phyloP scores from a whole-genome alignment of 2,888 invertebrate genomes.

The Epinotia nisella region DNA sequence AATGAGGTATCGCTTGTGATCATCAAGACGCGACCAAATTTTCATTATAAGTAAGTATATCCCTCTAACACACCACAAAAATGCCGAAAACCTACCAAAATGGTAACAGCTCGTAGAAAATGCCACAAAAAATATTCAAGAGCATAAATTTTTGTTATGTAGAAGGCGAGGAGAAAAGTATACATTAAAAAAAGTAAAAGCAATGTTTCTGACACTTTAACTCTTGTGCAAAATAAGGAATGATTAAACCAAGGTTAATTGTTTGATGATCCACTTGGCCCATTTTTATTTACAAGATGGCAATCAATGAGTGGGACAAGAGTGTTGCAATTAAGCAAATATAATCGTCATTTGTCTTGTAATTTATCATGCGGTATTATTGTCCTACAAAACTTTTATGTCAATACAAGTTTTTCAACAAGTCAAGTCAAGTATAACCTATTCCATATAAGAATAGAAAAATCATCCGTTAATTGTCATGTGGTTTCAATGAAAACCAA shows the following conservation, averaged over 20 bases:
- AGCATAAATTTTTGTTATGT: too few relatives aligned
- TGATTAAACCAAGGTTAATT: slow-evolving; percentile 34
- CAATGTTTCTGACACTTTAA: background rate
- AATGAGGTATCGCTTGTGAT: too few relatives aligned
- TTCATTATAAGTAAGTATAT: background rate
- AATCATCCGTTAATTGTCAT: too few relatives aligned
- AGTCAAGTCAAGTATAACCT: too few relatives aligned
- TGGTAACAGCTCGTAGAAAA: too few relatives aligned
- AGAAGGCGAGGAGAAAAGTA: background rate
- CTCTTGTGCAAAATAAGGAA: slow-evolving; percentile 26
- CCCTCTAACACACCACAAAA: background rate
- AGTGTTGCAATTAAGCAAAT: background rate
- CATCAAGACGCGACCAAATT: too few relatives aligned
- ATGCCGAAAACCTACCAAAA: background rate
- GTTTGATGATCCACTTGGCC: slow-evolving; percentile 41
- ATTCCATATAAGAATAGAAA: too few relatives aligned
- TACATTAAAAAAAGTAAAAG: background rate
- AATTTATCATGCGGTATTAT: background rate
- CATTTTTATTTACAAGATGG: slow-evolving; percentile 30
- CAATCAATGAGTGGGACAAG: slow-evolving; percentile 9
- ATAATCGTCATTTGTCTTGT: background rate
- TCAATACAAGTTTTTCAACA: background rate
- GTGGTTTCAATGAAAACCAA: too few relatives aligned
- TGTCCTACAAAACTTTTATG: background rate
- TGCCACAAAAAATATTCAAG: too few relatives aligned